Evolutionary conservation across 1,140 invertebrate genomes (phyloP).

Genomic region (Drosophila parabipectinata): DNA sequence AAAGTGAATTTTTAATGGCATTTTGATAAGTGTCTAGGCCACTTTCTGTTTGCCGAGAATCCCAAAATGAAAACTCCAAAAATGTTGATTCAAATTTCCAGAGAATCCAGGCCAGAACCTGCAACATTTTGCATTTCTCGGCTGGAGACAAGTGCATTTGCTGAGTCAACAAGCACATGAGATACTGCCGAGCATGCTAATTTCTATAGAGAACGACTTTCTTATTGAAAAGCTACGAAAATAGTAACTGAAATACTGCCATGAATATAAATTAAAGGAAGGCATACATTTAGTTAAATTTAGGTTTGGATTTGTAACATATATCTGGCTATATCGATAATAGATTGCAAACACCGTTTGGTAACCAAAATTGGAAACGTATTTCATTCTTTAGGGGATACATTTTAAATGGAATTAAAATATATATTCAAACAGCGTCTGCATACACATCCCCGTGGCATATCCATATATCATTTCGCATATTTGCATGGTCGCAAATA

Average conservation of each 20-base stretch:
- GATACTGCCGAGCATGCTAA: slow-evolving; percentile 6
- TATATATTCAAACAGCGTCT: slow-evolving; percentile 27
- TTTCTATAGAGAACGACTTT: background rate
- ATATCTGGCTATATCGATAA: background rate
- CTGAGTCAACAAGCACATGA: background rate
- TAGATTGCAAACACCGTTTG: slow-evolving; percentile 29
- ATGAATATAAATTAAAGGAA: background rate
- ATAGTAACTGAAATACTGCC: background rate
- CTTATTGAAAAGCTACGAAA: background rate
- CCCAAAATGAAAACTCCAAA: slow-evolving; percentile 12
- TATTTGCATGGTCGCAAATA: slow-evolving; percentile 36
- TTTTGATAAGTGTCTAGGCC: slow-evolving; percentile 67
- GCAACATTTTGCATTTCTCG: background rate
- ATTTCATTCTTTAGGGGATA: slow-evolving; percentile 35
- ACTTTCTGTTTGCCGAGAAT: slow-evolving; percentile 22
- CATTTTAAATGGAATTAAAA: slow-evolving; percentile 36
- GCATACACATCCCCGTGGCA: slow-evolving; percentile 7
- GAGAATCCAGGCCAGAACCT: background rate
- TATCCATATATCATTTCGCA: slow-evolving; percentile 45
- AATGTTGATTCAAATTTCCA: slow-evolving; percentile 30
- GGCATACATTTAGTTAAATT: too few species aligned
- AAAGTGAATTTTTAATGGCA: slow-evolving; percentile 76
- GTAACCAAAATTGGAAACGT: slow-evolving; percentile 32
- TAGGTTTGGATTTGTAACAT: too few species aligned
- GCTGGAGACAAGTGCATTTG: slow-evolving; percentile 4